phyloP scores from a whole-genome alignment of 2,888 invertebrate genomes.

The Agonopterix subpropinquella region DNA sequence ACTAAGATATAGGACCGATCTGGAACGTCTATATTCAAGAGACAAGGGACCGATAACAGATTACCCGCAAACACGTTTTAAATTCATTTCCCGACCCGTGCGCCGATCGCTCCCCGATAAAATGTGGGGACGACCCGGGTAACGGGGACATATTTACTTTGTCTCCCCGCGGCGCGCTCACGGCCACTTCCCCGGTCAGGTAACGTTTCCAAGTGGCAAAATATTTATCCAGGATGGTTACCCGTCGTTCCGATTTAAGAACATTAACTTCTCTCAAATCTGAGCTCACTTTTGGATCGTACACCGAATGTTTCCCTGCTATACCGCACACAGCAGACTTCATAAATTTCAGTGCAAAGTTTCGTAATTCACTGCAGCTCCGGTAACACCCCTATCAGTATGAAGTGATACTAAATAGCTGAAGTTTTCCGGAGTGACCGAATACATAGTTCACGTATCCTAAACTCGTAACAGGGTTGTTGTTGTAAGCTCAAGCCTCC shows the following conservation, averaged over 20 bases:
- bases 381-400: too few relatives aligned
- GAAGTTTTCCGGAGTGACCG: not conserved
- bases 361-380: too few relatives aligned
- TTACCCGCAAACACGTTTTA: conserved; percentile 77
- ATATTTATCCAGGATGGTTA: conserved; percentile 69
- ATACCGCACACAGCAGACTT: not conserved
- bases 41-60: conserved; percentile 76
- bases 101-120: conserved; percentile 73
- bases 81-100: conserved; percentile 75
- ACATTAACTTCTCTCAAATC: conserved; percentile 55
- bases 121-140: conserved; percentile 69
- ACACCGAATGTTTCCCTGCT: not conserved
- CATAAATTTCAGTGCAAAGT: not conserved
- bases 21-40: conserved; percentile 70
- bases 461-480: conserved; percentile 29
- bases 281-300: conserved; percentile 26
- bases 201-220: conserved; percentile 71
- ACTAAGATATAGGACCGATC: conserved; percentile 47
- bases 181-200: conserved; percentile 70
- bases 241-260: conserved; percentile 63
- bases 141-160: conserved; percentile 74
- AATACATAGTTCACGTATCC: conserved; percentile 3
- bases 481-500: conserved; percentile 29
- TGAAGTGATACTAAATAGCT: not conserved
- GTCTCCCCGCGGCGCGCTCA: conserved; percentile 61